Evolutionary conservation across 2,113 vertebrate genomes (phyloP), one percentile per base, ranked within the genome.

Genomic region (Myiagra hebetior): DNA sequence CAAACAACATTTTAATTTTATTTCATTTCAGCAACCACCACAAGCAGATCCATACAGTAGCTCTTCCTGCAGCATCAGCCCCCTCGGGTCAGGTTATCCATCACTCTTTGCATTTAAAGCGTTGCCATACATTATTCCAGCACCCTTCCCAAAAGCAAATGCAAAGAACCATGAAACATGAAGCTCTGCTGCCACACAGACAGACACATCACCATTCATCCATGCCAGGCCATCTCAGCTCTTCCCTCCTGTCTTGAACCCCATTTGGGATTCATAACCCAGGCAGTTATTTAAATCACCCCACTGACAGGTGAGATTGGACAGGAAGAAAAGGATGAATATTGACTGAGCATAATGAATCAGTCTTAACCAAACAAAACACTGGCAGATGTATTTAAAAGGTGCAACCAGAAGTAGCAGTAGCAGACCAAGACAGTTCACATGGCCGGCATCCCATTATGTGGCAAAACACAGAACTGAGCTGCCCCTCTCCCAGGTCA

Each of bases 1-100:
- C 75, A 97, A 76, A 88, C 77, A 92, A 55, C 21, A 72, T 80
- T 62, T 93, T 82, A 5, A 85, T 93, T 93, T 94, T 2, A 30
- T 64, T 94, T 93, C 31, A 0, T 95, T 93, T 67, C 80, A 26
- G 75, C 7, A 4, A 67, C 37, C 44, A 3, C 64, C 76, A 28
- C 37, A 5, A 90, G 87, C 59, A 91, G 63, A 87, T 55, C 74
- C 26, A 27, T 6, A 27, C 86, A 78, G 92, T 26, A n/a, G 78
- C 57, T 83, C 75, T 33, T 13, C 5, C 65, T 24, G 91, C 91
- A 90, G 85, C 82, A 15, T 30, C 21, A 0, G 33, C 41, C 90
- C 91, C 59, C 67, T 57, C 0, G 0, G 57, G 75, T 55, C 55
- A 35, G 46, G 47, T 78, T 41, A 80, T 70, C 87, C 85, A 67